phyloP scores from a whole-genome alignment of 1,140 invertebrate species.

The Panonychus citri region DNA sequence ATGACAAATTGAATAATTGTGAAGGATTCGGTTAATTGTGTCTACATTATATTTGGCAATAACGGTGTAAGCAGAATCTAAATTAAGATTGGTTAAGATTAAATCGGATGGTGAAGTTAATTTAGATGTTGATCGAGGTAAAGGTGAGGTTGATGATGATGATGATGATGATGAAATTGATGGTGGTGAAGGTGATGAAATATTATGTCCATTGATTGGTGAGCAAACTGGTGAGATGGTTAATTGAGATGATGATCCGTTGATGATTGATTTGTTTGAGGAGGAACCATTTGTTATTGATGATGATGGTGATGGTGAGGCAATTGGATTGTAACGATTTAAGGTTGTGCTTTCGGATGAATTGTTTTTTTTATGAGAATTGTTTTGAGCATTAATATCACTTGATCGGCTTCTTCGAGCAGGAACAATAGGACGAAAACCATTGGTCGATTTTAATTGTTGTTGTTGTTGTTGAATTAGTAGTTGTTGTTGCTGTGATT shows the following conservation, averaged over 20 bases:
- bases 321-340: not conserved
- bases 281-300: not conserved
- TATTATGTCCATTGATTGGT: not conserved
- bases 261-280: too few species aligned
- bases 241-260: not conserved
- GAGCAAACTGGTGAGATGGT: not conserved
- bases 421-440: not conserved
- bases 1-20: not conserved
- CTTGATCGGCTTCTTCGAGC: not conserved
- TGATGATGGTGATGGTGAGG: not conserved
- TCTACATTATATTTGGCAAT: conserved; percentile 28
- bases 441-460: not conserved
- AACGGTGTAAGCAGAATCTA: not conserved
- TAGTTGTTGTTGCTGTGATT: not conserved
- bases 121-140: not conserved
- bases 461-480: not conserved
- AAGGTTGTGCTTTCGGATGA: not conserved
- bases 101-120: not conserved
- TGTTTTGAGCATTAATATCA: not conserved
- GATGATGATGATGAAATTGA: not conserved
- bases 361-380: too few species aligned
- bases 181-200: not conserved
- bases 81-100: not conserved
- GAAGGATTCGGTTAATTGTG: conserved; percentile 43
- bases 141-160: not conserved